A percentile compares a stretch with the other conserved stretches of the same genome.
Conservation (phyloP, 37 sponge, comb jelly and placozoan species). For the Spongilla lacustris region DNA sequence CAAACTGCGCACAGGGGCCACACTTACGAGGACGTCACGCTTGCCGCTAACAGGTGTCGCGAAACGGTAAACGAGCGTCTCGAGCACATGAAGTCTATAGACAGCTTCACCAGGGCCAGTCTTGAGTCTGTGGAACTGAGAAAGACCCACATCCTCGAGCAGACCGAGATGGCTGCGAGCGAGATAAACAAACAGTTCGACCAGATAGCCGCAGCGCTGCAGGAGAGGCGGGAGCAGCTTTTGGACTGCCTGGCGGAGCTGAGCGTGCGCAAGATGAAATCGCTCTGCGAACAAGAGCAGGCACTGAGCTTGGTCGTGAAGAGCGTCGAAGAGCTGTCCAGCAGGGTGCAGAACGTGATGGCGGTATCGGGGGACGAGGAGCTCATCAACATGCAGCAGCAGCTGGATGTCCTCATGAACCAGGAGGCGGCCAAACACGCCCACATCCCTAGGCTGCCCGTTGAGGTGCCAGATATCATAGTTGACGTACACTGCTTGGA, state of each 20-base stretch:
- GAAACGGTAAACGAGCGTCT: background rate
- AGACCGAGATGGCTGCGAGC: no score
- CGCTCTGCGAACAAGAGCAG: conserved; percentile 21
- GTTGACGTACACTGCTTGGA: conserved; percentile 9
- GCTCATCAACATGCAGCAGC: conserved; percentile 12
- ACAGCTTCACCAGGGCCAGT: no score
- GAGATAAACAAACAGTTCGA: no score
- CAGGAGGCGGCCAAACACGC: no score
- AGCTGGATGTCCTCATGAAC: conserved; percentile 5
- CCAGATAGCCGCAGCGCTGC: no score
- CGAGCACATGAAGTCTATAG: background rate
- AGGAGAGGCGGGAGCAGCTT: no score
- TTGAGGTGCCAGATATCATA: conserved; percentile 16
- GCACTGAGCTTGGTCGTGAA: background rate
- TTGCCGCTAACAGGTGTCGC: conserved; percentile 3
- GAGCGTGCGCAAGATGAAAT: conserved; percentile 6
- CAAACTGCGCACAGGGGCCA: conserved; percentile 18
- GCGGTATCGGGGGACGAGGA: conserved; percentile 31
- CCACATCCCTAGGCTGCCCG: background rate
- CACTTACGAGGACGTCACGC: conserved; percentile 15
- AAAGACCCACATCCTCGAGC: no score
- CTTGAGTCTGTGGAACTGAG: no score
- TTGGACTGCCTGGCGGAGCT: no score
- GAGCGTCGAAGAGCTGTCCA: background rate
- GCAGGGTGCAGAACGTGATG: conserved; percentile 5